Evolutionary conservation across 2,888 invertebrate genomes (phyloP).

Genomic region (Eupithecia subfuscata): DNA sequence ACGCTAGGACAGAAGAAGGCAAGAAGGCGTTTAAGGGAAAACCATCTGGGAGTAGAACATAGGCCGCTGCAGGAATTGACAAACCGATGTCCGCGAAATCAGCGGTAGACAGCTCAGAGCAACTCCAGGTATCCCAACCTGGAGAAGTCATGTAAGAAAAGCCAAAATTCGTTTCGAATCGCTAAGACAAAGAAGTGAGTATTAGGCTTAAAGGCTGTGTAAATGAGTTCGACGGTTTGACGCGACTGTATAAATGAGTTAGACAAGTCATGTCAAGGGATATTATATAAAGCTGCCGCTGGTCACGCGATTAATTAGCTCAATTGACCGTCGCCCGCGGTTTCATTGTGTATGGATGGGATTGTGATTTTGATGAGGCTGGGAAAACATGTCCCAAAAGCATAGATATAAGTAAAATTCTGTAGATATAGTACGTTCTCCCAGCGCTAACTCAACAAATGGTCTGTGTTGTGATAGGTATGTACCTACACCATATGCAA

Average conservation of each 20-base stretch:
- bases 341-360: slow-evolving; percentile 37
- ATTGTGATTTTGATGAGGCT: slow-evolving; percentile 42
- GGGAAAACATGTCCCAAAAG: slow-evolving; percentile 31
- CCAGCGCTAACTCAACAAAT: no score
- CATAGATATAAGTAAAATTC: no score
- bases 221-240: not conserved
- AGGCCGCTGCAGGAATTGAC: not conserved
- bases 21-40: not conserved
- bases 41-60: not conserved
- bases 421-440: no score
- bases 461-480: no score
- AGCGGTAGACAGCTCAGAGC: not conserved
- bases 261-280: slow-evolving; percentile 23
- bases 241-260: slow-evolving; percentile 24
- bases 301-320: slow-evolving; percentile 43
- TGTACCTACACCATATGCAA: no score
- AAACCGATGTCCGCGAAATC: not conserved
- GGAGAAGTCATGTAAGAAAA: not conserved
- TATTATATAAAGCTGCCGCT: slow-evolving; percentile 29
- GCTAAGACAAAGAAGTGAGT: not conserved
- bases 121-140: not conserved
- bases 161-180: not conserved
- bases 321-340: slow-evolving; percentile 43
- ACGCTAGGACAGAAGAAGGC: not conserved
- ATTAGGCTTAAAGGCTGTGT: not conserved